Conservation (phyloP, 2,113 vertebrate species). For the Semnornis frantzii region DNA sequence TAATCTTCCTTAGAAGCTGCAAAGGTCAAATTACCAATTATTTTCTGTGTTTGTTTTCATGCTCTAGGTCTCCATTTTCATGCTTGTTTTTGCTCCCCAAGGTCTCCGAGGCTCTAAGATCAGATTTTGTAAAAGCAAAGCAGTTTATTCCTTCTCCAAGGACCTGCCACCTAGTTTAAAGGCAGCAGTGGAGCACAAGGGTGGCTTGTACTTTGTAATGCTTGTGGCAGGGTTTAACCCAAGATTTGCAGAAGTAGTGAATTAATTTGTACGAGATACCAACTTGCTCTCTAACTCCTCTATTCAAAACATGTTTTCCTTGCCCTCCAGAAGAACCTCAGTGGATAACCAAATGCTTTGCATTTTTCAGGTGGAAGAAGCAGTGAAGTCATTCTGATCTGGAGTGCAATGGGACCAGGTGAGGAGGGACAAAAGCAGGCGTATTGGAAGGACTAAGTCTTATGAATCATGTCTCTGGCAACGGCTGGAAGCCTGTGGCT, state of each 20-base stretch:
- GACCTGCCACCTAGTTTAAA: background rate
- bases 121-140: background rate
- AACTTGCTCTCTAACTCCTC: background rate
- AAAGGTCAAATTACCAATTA: background rate
- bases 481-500: constrained; percentile 10
- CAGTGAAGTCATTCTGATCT: background rate
- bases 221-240: background rate
- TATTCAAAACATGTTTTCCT: background rate
- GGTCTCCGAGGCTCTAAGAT: background rate
- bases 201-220: background rate
- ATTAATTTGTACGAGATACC: background rate
- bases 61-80: background rate
- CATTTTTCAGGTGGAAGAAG: background rate
- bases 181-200: background rate
- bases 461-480: background rate
- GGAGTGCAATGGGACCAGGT: background rate
- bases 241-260: background rate
- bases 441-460: background rate
- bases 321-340: background rate
- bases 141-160: background rate
- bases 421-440: background rate
- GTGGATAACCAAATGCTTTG: background rate
- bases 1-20: background rate
- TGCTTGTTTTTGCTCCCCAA: background rate
- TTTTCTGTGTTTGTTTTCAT: background rate